phyloP scores from a whole-genome alignment of 2,113 vertebrate genomes.

The Henicopernis longicauda region DNA sequence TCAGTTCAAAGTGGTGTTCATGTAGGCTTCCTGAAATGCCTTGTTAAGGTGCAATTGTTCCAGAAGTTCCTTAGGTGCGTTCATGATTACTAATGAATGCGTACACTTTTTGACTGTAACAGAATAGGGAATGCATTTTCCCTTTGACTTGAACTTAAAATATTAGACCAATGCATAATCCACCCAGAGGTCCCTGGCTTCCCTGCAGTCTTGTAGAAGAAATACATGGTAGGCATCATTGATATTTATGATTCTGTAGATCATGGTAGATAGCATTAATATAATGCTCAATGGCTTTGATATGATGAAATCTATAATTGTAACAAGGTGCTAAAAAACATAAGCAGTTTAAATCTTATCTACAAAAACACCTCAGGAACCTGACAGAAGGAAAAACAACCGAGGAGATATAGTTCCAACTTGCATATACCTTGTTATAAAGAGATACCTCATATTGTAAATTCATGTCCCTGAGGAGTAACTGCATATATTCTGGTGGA shows the following conservation, averaged over 20 bases:
- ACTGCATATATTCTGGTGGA: neutral
- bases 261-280: neutral
- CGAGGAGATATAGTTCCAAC: neutral
- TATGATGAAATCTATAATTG: neutral
- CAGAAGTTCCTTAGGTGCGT: neutral
- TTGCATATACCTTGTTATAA: neutral
- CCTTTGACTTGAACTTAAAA: neutral
- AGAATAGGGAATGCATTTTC: neutral
- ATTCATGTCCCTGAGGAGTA: neutral
- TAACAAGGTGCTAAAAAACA: neutral
- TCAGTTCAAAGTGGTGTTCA: neutral
- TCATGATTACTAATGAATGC: neutral
- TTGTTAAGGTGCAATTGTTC: neutral
- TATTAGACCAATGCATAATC: neutral
- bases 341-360: neutral
- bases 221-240: neutral
- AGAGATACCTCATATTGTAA: neutral
- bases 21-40: neutral
- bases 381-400: neutral
- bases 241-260: neutral
- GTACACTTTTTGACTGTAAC: neutral
- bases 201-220: neutral
- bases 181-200: neutral
- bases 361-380: neutral
- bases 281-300: neutral